Evolutionary conservation across 1,140 invertebrate species (phyloP), one percentile per base, ranked within the genome.

Genomic region (Neelides sp.): DNA sequence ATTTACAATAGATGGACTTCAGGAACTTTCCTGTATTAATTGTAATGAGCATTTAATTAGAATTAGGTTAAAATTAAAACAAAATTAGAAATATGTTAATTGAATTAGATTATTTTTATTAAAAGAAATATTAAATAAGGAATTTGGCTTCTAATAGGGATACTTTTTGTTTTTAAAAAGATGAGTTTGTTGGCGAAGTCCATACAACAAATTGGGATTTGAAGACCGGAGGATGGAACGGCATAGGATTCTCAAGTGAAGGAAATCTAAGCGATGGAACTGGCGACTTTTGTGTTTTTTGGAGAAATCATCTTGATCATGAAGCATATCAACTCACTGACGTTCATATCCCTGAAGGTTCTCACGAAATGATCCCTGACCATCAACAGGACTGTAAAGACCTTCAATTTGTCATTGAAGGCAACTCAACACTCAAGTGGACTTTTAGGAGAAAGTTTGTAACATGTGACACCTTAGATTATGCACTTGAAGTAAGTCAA

Each of bases 401-500:
- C 22, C 84, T 85, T 60, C 70, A 74, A 30, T 74, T 78, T 43
- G 4, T 63, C 57, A 72, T 66, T 55, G 64, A 62, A 54, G 69
- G 74, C 53, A 69, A 72, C 28, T 73, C 77, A 52, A 62, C 73
- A 3, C 72, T 76, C 15, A 80, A 76, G 59, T 75, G 91, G 63
- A 75, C 78, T 1, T 94, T 89, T 63, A 70, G 76, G 3, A 72
- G 90, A 48, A 77, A 80, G 64, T 94, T 95, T 62, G 83, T 92
- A 56, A 96, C 92, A 4, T 97, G 93, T 64, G 91, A 97, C 66
- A 67, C 75, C 10, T 67, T 82, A 17, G 92, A 97, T 69, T 90
- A 96, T 61, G 66, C 85, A 1, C 82, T 98, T 48, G 82, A 91
- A 69, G 84, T 84, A 69, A 72, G 41, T 49, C 17, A 12, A 27